Base-by-base conservation (phyloP, 64 coral and sea anemone species). In the Acropora tenuis region DNA sequence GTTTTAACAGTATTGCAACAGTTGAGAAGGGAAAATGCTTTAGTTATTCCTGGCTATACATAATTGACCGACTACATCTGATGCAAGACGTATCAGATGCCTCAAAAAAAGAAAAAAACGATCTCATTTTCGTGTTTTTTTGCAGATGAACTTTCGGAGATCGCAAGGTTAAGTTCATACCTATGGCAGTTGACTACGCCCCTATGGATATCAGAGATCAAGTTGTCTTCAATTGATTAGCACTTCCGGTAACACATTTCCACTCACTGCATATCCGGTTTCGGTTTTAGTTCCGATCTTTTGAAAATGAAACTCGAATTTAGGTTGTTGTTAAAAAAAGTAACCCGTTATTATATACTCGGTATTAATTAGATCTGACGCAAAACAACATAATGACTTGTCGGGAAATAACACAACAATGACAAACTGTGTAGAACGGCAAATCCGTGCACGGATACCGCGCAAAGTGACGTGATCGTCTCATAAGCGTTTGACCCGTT, bases 11-110 rank as follows among this genome's bases (percentile, higher is more conserved):
- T 10, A 55, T 55, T 10, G 52, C 6, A 55, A 55, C 52, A 72
- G 45, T 71, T 85, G 11, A 2, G 47, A 8, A 10, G 5, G 46
- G 46, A 82, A 16, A 78, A 48, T 48, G 55, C 20, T 80, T 10
- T 55, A 13, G 30, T 11, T 48, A 10, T 49, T 50, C 30, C 1
- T 1, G 44, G 45, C 44, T 85, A 9, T 85, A 85, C 82, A 85
- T 71, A 85, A 85, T 71, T 85, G 72, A 65, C 69, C 82, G 72
- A 72, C 82, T 85, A 85, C 17, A 85, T 85, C 65, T 71, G 82
- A 48, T 71, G 43, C 82, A 71, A 40, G 82, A 69, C 44, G 65
- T 85, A 15, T 71, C 44, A 72, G 60, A 43, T 69, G 48, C 20
- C 30, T 30, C 30, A 30, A 30, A 30, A 30, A 30, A 30, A 71